Percentiles rank a stretch among this genome's conserved stretches.
phyloP scores from a whole-genome alignment of 2,888 invertebrate species.

The Yponomeuta evonymella region DNA sequence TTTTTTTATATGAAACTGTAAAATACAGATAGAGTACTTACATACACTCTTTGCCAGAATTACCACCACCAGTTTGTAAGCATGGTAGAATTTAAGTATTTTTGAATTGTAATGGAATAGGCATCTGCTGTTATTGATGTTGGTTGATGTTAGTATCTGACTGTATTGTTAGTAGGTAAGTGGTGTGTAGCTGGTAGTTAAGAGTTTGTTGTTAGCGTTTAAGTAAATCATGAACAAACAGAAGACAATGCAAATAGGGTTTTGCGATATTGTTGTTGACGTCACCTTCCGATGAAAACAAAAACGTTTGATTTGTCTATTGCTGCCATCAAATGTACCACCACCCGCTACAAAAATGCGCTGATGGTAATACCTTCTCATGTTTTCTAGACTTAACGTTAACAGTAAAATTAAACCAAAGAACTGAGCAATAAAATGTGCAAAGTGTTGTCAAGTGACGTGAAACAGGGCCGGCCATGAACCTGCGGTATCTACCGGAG shows the following conservation, averaged over 20 bases:
- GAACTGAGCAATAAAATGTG: slow-evolving; percentile 46
- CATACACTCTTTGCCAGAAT: not conserved
- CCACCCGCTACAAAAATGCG: not conserved
- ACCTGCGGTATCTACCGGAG: slow-evolving; percentile 55
- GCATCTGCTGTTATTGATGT: too few relatives aligned
- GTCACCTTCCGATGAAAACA: not conserved
- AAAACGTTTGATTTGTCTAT: not conserved
- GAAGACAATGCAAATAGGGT: not conserved
- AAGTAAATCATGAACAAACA: not conserved
- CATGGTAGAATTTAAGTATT: not conserved
- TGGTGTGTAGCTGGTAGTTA: not conserved
- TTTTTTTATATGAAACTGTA: too few relatives aligned
- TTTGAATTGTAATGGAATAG: not conserved
- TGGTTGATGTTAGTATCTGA: too few relatives aligned
- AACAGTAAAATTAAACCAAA: not conserved
- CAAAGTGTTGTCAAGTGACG: slow-evolving; percentile 61
- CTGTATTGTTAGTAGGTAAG: not conserved
- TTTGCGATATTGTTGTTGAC: not conserved
- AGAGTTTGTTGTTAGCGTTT: not conserved
- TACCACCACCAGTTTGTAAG: not conserved
- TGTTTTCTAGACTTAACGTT: too few relatives aligned
- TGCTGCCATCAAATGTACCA: not conserved
- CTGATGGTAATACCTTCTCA: too few relatives aligned
- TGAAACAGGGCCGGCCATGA: slow-evolving; percentile 73
- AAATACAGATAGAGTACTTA: not conserved